A percentile compares a stretch with the other conserved stretches of the same genome.
phyloP scores from a whole-genome alignment of 2,888 invertebrate genomes.

The Synanthedon myopaeformis region DNA sequence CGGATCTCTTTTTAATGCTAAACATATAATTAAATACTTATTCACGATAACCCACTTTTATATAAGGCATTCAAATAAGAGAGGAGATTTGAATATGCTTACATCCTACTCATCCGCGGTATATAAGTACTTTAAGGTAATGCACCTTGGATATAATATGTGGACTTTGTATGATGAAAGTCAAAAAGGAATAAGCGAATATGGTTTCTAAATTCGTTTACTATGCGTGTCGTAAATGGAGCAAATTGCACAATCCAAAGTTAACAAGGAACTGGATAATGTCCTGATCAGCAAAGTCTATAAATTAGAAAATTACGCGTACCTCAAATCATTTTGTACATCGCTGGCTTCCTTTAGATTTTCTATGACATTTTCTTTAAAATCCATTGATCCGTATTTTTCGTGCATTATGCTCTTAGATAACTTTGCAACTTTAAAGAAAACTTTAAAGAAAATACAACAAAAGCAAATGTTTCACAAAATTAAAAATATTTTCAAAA shows the following conservation, averaged over 20 bases:
- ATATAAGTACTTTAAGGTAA: too few species aligned
- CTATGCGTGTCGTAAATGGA: slow-evolving; percentile 30
- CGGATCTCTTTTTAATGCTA: too few species aligned
- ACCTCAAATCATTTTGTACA: slow-evolving; percentile 41
- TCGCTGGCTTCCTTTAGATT: slow-evolving; percentile 25
- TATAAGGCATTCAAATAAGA: too few species aligned
- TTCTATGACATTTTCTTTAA: slow-evolving; percentile 27
- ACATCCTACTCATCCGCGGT: too few species aligned
- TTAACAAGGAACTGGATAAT: slow-evolving; percentile 18
- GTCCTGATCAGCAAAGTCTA: slow-evolving; percentile 1
- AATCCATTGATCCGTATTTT: slow-evolving; percentile 52
- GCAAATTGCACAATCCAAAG: slow-evolving; percentile 24
- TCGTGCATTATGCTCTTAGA: slow-evolving; percentile 27
- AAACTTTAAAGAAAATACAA: too few species aligned
- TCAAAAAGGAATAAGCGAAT: not conserved
- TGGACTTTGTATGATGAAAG: not conserved
- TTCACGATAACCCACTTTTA: too few species aligned
- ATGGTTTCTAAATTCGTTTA: slow-evolving; percentile 11
- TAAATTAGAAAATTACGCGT: slow-evolving; percentile 7
- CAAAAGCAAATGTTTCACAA: too few species aligned
- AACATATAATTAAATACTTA: too few species aligned
- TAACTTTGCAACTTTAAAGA: too few species aligned
- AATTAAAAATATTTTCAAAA: too few species aligned
- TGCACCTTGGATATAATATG: too few species aligned
- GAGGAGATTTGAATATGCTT: too few species aligned